Evolutionary conservation across 2,888 invertebrate species (phyloP).

Genomic region (Rotaria sp.): DNA sequence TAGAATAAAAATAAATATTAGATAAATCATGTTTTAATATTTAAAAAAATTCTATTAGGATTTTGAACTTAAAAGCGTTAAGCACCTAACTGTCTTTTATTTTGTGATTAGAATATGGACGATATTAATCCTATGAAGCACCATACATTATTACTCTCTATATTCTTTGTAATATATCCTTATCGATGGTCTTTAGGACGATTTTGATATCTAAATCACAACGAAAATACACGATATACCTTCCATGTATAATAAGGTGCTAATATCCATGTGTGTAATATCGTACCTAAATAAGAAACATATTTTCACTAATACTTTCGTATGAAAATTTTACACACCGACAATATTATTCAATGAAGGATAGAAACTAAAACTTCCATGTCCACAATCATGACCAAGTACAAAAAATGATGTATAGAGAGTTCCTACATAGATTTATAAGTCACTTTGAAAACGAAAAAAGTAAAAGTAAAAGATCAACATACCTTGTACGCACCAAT

Average conservation of each 20-base stretch:
- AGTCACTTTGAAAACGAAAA: background rate
- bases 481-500: constrained; percentile 11
- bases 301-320: too few species aligned
- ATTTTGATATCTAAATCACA: background rate
- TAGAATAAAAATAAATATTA: background rate
- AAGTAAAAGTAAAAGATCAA: too few species aligned
- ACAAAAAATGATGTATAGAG: constrained; percentile 49
- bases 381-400: constrained; percentile 51
- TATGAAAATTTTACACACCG: constrained; percentile 42
- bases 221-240: background rate
- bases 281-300: constrained; percentile 36
- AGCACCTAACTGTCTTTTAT: background rate
- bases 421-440: constrained; percentile 49
- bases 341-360: constrained; percentile 46
- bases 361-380: constrained; percentile 48
- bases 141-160: background rate
- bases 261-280: constrained; percentile 47
- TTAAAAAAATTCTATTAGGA: too few species aligned
- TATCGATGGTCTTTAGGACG: background rate
- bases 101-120: background rate
- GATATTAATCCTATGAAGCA: background rate
- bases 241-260: constrained; percentile 52
- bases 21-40: too few species aligned
- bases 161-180: background rate
- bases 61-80: background rate